phyloP scores from a whole-genome alignment of 2,113 vertebrate genomes.

The Numenius arquata region DNA sequence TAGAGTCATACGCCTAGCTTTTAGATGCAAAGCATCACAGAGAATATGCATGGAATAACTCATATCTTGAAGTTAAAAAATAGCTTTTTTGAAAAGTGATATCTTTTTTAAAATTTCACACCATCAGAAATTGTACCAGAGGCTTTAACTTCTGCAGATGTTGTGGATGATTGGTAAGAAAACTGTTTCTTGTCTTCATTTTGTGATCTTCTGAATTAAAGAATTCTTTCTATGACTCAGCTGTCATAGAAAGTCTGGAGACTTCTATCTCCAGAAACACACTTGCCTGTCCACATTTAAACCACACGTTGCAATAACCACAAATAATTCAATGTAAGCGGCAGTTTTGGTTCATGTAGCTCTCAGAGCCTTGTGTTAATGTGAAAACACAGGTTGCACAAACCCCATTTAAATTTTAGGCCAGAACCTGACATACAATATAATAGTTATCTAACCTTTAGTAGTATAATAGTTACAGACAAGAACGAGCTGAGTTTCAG shows the following conservation, averaged over 20 bases:
- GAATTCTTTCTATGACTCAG: not conserved
- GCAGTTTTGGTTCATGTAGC: not conserved
- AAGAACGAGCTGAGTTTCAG: not conserved
- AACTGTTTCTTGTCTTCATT: not conserved
- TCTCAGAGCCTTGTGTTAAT: not conserved
- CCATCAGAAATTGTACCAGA: not conserved
- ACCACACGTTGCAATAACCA: not conserved
- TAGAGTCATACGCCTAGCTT: not conserved
- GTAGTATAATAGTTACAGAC: not conserved
- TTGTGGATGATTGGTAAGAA: not conserved
- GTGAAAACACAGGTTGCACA: not conserved
- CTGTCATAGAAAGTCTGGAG: not conserved
- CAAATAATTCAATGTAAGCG: not conserved
- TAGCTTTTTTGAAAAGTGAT: fast-evolving
- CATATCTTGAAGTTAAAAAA: not conserved
- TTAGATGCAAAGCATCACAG: not conserved
- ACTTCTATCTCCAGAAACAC: not conserved
- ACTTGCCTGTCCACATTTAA: not conserved
- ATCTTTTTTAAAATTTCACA: not conserved
- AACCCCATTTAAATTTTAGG: not conserved
- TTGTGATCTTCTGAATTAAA: not conserved
- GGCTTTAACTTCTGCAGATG: not conserved
- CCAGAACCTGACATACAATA: not conserved
- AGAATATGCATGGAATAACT: not conserved
- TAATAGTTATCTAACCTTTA: not conserved